These are phyloP conservation scores for Chamaetylas fuelleborni DNA, from an alignment of 2,113 vertebrate genomes.

Conservation along the genomic window DNA sequence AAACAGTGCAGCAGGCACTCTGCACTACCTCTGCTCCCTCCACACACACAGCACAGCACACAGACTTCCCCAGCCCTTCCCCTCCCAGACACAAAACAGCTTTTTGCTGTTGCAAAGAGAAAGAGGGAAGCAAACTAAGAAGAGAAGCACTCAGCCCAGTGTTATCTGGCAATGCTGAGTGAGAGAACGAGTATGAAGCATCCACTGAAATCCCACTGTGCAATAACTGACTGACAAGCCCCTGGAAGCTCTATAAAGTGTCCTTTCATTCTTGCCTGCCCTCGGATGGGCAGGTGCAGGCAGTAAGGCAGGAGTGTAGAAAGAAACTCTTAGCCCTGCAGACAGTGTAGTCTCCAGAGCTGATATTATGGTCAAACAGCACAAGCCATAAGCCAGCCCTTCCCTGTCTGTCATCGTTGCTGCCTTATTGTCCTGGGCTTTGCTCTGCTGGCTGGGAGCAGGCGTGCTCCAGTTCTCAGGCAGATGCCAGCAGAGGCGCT, in stretches of 20 bases:
- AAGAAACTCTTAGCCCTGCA: slow-evolving; percentile 62
- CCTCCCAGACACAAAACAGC: no score
- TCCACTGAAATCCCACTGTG: not conserved
- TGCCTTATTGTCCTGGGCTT: slow-evolving; percentile 68
- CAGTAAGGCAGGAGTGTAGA: slow-evolving; percentile 56
- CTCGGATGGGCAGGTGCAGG: slow-evolving; percentile 60
- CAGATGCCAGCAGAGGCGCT: slow-evolving; percentile 64
- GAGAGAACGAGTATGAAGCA: not conserved
- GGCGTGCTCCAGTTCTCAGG: slow-evolving; percentile 71
- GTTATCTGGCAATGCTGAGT: not conserved
- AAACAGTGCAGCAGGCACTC: not conserved
- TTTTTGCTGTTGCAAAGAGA: not conserved
- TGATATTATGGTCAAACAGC: slow-evolving; percentile 29
- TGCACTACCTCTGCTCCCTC: not conserved
- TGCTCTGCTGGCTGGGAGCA: slow-evolving; percentile 66
- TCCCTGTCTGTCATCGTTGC: slow-evolving; percentile 83
- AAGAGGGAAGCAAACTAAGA: not conserved
- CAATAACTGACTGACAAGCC: not conserved
- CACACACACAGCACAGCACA: not conserved
- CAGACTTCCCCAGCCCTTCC: not conserved
- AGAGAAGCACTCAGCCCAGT: not conserved
- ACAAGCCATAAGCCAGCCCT: slow-evolving; percentile 61
- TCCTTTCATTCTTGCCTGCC: slow-evolving; percentile 40
- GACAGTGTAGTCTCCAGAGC: slow-evolving; percentile 49
- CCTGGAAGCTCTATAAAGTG: not conserved